These are phyloP conservation scores for Lucilia cuprina DNA, from an alignment of 1,140 invertebrate species.

Conservation along the genomic window DNA sequence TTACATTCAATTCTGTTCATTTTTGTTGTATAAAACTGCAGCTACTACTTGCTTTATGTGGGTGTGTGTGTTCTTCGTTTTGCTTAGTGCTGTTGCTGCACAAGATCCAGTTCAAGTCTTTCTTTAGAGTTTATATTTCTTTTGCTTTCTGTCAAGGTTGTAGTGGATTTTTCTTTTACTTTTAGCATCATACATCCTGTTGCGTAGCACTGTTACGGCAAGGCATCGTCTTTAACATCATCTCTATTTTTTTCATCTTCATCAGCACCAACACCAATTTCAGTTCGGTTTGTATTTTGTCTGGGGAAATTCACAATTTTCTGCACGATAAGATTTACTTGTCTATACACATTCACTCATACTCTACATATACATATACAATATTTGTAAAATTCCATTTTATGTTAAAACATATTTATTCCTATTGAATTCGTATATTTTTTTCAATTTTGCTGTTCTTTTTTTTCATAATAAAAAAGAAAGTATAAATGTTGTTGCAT, in stretches of 20 bases:
- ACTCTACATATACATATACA: neutral
- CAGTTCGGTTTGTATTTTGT: constrained; percentile 18
- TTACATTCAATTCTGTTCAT: neutral
- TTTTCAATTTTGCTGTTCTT: neutral
- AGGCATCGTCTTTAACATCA: neutral
- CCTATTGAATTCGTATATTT: constrained; percentile 12
- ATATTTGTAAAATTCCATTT: neutral
- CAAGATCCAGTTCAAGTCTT: neutral
- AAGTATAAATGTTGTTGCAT: neutral
- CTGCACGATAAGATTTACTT: constrained; percentile 39
- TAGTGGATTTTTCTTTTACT: constrained; percentile 6
- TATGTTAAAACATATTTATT: neutral
- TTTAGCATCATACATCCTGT: constrained; percentile 17
- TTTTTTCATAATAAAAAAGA: neutral
- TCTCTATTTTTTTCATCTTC: neutral
- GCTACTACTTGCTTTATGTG: neutral
- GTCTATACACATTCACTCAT: constrained; percentile 1
- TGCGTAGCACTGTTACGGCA: neutral
- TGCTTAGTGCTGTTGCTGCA: neutral
- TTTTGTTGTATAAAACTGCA: neutral
- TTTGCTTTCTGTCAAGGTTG: constrained; percentile 23
- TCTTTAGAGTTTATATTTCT: neutral
- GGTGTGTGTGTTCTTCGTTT: neutral
- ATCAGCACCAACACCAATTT: neutral
- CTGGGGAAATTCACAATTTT: constrained; percentile 40